Conservation (phyloP, 2,113 vertebrate species). For the Mustela lutreola region DNA sequence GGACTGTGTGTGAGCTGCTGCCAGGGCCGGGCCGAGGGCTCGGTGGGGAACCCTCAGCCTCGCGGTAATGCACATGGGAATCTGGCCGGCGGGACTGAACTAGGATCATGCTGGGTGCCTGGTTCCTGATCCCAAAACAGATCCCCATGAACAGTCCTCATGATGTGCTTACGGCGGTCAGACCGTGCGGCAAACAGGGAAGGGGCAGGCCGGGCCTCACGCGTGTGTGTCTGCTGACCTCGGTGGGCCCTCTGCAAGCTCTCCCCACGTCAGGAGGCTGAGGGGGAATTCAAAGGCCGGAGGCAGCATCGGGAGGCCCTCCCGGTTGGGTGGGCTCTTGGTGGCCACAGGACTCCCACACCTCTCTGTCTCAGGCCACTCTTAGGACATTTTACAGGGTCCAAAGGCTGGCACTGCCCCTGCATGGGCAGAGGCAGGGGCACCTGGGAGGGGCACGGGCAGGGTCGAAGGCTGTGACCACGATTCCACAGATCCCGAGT, state of each 20-base stretch:
- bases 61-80: fast-evolving
- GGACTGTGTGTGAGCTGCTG: no score
- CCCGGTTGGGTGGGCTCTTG: no score
- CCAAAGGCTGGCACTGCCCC: fast-evolving
- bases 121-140: not conserved
- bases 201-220: fast-evolving
- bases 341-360: not conserved
- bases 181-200: not conserved
- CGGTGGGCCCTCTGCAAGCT: not conserved
- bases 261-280: fast-evolving
- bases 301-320: not conserved
- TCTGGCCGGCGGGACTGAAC: not conserved
- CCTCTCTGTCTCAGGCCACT: fast-evolving
- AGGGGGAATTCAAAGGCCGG: no score
- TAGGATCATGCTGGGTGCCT: not conserved
- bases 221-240: not conserved
- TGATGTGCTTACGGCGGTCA: fast-evolving
- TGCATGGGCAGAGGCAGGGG: not conserved
- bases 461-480: not conserved
- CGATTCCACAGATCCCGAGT: not conserved
- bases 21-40: not conserved
- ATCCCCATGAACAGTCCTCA: not conserved
- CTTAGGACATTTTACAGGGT: not conserved
- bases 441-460: fast-evolving
- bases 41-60: fast-evolving